Evolutionary conservation across 2,797 vertebrate species (phyloP).

Genomic region (Scarus forsteni): DNA sequence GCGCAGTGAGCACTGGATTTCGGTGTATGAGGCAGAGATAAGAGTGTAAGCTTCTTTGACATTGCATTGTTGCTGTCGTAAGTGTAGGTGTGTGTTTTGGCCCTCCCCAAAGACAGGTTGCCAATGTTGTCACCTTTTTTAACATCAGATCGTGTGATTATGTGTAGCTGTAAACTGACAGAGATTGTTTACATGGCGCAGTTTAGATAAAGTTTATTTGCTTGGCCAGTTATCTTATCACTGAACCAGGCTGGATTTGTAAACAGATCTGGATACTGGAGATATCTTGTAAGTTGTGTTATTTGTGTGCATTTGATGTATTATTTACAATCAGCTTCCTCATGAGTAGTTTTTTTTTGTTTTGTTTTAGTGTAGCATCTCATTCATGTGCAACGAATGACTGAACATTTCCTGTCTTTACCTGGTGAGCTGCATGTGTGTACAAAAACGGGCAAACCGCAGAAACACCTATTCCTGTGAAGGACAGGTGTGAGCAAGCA

Average conservation of each 20-base stretch:
- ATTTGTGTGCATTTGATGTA: no score
- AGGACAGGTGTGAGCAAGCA: no score
- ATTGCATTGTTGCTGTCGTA: background rate
- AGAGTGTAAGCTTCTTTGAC: slow-evolving; percentile 9
- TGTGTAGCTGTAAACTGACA: background rate
- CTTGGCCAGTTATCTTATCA: background rate
- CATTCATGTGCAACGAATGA: no score
- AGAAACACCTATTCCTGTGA: no score
- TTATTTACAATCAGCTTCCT: no score
- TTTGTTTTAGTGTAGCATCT: no score
- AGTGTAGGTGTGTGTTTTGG: slow-evolving; percentile 4
- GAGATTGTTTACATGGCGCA: slow-evolving; percentile 30
- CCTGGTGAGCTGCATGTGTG: no score
- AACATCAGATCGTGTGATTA: slow-evolving; percentile 13
- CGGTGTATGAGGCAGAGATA: background rate
- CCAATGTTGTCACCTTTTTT: slow-evolving; percentile 31
- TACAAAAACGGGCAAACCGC: no score
- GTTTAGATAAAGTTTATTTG: background rate
- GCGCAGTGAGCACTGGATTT: slow-evolving; percentile 14
- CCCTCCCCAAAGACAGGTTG: background rate
- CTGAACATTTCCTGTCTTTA: no score
- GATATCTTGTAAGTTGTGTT: background rate
- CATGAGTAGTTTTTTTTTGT: no score
- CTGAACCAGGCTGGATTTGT: slow-evolving; percentile 7
- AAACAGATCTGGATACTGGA: background rate